phyloP scores from a whole-genome alignment of 2,888 invertebrate genomes.

The Drosophila paramelanica region DNA sequence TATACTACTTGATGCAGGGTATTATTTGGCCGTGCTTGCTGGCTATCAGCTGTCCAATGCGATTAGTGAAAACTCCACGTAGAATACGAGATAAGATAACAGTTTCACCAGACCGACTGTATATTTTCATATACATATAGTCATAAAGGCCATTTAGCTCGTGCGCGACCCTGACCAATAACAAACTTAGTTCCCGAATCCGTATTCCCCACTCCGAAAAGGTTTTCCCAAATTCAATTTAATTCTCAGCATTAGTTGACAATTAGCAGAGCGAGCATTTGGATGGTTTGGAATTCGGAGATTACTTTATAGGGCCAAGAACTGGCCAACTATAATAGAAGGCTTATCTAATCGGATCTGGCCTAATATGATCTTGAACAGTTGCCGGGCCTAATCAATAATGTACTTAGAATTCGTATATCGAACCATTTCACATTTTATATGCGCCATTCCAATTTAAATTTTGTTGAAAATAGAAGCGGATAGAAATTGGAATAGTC shows the following conservation, averaged over 20 bases:
- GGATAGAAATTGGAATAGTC: conserved; percentile 37
- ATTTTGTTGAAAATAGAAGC: not conserved
- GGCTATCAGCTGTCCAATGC: not conserved
- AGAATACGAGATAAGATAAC: conserved; percentile 46
- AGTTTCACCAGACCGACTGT: conserved; percentile 15
- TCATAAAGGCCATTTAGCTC: not conserved
- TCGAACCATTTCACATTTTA: conserved; percentile 39
- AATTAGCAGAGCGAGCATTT: not conserved
- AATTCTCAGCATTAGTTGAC: conserved; percentile 42
- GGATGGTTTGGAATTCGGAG: conserved; percentile 7
- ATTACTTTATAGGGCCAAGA: conserved; percentile 33
- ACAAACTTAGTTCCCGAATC: not conserved
- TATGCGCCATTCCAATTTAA: conserved; percentile 24
- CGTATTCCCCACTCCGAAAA: not conserved
- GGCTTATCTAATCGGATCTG: conserved; percentile 57
- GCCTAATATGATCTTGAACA: conserved; percentile 54
- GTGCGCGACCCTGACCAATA: conserved; percentile 7
- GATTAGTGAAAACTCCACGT: conserved; percentile 17
- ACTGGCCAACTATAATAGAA: conserved; percentile 10
- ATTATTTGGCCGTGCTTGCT: not conserved
- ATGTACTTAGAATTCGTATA: conserved; percentile 37
- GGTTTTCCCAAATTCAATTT: not conserved
- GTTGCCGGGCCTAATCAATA: conserved; percentile 41
- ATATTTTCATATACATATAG: conserved; percentile 1
- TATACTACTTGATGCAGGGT: conserved; percentile 19